Evolutionary conservation across 2,113 vertebrate genomes (phyloP).

Genomic region (Zosterops hypoxanthus): DNA sequence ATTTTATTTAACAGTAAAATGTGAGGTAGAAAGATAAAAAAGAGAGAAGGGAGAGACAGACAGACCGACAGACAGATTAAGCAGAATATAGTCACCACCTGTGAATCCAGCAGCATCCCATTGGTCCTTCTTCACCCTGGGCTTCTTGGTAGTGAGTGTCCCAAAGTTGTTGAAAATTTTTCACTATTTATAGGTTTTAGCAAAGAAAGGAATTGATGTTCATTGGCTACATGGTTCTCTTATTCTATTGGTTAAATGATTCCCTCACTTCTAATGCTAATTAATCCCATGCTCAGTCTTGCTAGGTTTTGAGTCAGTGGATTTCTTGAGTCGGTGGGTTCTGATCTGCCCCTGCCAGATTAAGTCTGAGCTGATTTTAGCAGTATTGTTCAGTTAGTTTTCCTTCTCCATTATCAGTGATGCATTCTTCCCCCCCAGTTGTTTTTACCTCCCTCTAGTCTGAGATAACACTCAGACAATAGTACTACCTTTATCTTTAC

Average conservation of each 20-base stretch:
- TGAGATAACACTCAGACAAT: background rate
- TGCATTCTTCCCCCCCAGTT: background rate
- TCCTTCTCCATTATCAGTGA: background rate
- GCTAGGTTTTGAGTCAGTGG: background rate
- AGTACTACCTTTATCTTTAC: background rate
- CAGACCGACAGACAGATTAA: background rate
- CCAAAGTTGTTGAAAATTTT: accelerated
- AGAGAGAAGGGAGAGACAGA: background rate
- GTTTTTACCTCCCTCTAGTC: background rate
- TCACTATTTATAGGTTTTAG: background rate
- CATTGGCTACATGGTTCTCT: background rate
- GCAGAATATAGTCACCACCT: background rate
- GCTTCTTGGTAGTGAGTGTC: background rate
- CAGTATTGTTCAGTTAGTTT: background rate
- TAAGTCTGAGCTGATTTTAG: background rate
- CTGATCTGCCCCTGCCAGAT: background rate
- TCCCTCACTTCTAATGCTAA: background rate
- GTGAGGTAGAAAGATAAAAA: background rate
- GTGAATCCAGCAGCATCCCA: background rate
- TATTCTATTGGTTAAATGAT: background rate
- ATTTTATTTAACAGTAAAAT: background rate
- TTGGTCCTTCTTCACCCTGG: background rate
- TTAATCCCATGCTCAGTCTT: background rate
- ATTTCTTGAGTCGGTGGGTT: background rate
- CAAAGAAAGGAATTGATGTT: background rate